Base-by-base conservation (phyloP, 2,797 vertebrate genomes). In the Corythornis leucogaster region DNA sequence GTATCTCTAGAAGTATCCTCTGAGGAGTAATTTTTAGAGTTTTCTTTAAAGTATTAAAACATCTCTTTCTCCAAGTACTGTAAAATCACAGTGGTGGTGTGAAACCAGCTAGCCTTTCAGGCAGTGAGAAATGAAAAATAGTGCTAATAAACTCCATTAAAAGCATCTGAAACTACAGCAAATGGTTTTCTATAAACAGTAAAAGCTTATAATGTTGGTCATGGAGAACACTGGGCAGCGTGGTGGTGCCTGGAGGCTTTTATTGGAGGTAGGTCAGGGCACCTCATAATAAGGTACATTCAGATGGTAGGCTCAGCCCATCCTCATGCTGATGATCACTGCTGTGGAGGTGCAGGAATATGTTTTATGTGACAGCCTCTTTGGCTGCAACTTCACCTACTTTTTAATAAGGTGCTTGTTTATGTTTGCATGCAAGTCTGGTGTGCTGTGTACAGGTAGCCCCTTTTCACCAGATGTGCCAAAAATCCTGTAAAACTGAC, bases 101-200 rank as follows among this genome's bases (percentile, higher is more conserved):
- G 91, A 95, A 90, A 71, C 54, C 62, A 71, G 48, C 73, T 80
- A 62, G 42, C 51, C 40, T 93, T 92, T 87, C 68, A 85, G 83
- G 75, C 73, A 85, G 73, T 2, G 6, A 87, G 79, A 90, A 89
- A 77, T 94, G 88, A 96, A 90, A 94, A 93, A 83, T 24, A 48
- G 51, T 55, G 17, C 62, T 92, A 89, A 96, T 93, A 93, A 94
- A 85, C 58, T 87, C 84, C 58, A 74, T 93, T 87, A 92, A 93
- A 94, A 85, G 69, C 76, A 73, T 48, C 59, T 89, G 68, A 90
- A 93, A 87, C 66, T 76, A 50, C 45, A 87, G 84, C 31, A 76
- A 85, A 69, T 0, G 0, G 13, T 80, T 94, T 91, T 81, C 63
- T 90, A 17, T 89, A 94, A 93, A 76, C 88, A 92, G 53, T 93